Evolutionary conservation across 2,888 invertebrate species (phyloP), one percentile per base, ranked within the genome.

Genomic region (Amiota communis): DNA sequence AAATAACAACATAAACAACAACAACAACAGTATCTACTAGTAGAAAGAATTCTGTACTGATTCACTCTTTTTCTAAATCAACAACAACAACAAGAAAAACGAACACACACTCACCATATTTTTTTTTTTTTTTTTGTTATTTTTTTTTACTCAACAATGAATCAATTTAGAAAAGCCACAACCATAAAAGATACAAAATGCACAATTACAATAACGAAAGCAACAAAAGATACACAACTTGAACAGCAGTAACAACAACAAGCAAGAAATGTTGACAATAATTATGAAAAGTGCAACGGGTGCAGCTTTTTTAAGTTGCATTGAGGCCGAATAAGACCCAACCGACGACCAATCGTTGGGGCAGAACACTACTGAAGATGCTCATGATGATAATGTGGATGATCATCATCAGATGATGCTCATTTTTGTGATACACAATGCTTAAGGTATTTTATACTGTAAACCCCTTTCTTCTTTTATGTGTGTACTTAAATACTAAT

Each of bases 161-260:
- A 85, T 83, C 85, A 83, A 83, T 83, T 83, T 85, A 85, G 80
- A 83, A 81, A 85, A 85, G 85, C 81, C 84, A 83, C 82, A 82
- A 36, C 36, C 36, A 36, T 36, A 36, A 59, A 83, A 85, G 84
- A 81, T 80, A 77, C 83, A 85, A 36, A 36, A 85, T 83, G 82
- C 79, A 78, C 83, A 83, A 85, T 83, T 85, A 63, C 63, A 63
- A 63, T 46, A 63, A 53, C 17, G 23, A 23, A 49, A 15, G 23
- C 67, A 67, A 17, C 49, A 12, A 48, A n/a, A 49, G 46, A 15
- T n/a, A 67, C 49, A 64, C 49, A 64, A 63, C 48, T 36, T 67
- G 10, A 70, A 75, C 74, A 72, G 74, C 79, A 80, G 74, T 78
- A 79, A 83, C 80, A 83, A 80, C 82, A 82, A 83, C 83, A 84